Evolutionary conservation across 2,113 vertebrate species (phyloP).

Genomic region (Chloebia gouldiae): DNA sequence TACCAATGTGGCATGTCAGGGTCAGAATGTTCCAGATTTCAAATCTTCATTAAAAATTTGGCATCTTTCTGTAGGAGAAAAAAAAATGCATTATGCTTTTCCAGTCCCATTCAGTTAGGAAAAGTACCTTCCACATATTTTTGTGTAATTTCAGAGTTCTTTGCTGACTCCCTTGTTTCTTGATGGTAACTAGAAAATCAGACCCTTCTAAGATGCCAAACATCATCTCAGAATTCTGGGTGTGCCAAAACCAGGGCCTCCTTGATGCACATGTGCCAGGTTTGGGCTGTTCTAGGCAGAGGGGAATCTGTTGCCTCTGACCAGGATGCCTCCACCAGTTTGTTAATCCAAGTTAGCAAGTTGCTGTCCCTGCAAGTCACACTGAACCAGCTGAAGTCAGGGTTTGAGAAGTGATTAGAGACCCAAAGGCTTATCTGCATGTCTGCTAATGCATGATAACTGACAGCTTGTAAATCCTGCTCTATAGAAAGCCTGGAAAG

Average conservation of each 20-base stretch:
- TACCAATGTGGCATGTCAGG: neutral
- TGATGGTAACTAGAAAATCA: neutral
- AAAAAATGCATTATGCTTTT: rapidly evolving
- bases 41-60: neutral
- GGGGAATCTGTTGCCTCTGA: neutral
- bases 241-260: neutral
- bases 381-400: neutral
- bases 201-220: neutral
- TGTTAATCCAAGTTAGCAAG: neutral
- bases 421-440: neutral
- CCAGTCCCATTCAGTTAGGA: neutral
- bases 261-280: rapidly evolving
- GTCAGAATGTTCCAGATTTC: neutral
- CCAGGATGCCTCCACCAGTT: neutral
- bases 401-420: neutral
- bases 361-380: neutral
- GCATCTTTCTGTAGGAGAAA: neutral
- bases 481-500: neutral
- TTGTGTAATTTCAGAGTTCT: neutral
- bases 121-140: neutral
- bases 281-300: neutral
- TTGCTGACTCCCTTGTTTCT: neutral
- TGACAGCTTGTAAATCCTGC: neutral
- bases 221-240: neutral
- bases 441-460: neutral